Percentiles rank a stretch among this genome's conserved stretches.
Evolutionary conservation across 2,888 invertebrate species (phyloP).

Genomic region (Theretra japonica): DNA sequence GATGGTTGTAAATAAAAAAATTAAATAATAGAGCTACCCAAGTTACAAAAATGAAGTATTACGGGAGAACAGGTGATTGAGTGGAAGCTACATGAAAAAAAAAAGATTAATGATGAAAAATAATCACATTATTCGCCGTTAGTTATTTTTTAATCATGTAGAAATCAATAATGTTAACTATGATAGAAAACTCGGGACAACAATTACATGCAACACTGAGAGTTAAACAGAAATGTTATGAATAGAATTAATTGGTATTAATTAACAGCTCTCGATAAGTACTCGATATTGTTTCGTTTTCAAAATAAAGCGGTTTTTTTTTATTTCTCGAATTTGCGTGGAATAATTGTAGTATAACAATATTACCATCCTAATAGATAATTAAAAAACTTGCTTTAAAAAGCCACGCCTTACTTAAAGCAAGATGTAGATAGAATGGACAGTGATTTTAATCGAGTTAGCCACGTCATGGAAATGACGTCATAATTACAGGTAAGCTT

Average conservation of each 20-base stretch:
- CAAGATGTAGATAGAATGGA: neutral
- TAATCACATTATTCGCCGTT: constrained; percentile 8
- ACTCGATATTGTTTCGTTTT: neutral
- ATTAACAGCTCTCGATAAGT: neutral
- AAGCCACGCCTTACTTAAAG: constrained; percentile 5
- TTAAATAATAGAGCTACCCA: neutral
- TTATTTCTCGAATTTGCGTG: neutral
- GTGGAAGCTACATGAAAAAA: neutral
- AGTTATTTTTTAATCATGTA: neutral
- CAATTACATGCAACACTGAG: constrained; percentile 47
- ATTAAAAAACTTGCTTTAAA: neutral
- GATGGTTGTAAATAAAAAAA: neutral
- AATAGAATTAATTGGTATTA: constrained; percentile 19
- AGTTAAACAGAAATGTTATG: constrained; percentile 36
- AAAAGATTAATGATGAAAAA: neutral
- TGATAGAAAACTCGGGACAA: constrained; percentile 39
- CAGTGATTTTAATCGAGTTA: neutral
- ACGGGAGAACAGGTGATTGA: neutral
- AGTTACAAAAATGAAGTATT: neutral
- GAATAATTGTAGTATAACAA: neutral
- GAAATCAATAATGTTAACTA: neutral
- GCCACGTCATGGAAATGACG: neutral
- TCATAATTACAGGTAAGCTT: neutral
- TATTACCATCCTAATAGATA: neutral
- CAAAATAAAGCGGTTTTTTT: neutral